These are phyloP conservation scores for Timema podura DNA, from an alignment of 2,888 invertebrate species.

Conservation along the genomic window DNA sequence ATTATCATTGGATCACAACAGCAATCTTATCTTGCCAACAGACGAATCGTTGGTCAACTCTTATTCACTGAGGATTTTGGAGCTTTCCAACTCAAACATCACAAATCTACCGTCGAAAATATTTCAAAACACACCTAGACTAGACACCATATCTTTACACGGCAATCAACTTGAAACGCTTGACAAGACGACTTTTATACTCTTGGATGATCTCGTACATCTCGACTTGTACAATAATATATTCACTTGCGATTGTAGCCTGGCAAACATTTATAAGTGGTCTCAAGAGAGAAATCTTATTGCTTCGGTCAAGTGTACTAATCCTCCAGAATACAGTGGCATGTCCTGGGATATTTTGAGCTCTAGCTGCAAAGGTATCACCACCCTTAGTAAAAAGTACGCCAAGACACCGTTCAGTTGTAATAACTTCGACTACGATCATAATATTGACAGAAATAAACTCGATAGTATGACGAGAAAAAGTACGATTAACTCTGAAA, in stretches of 20 bases:
- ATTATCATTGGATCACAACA: background rate
- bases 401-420: too few species aligned
- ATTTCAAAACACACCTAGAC: background rate
- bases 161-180: background rate
- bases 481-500: too few species aligned
- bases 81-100: background rate
- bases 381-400: too few species aligned
- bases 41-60: background rate
- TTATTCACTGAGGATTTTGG: background rate
- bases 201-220: background rate
- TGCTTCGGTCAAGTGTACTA: too few species aligned
- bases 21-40: slow-evolving; percentile 1
- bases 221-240: slow-evolving; percentile 3
- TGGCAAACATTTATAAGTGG: background rate
- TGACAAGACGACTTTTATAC: background rate
- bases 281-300: too few species aligned
- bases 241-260: background rate
- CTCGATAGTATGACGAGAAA: too few species aligned
- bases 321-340: too few species aligned
- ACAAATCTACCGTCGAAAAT: background rate
- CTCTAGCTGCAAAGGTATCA: too few species aligned
- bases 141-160: background rate
- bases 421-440: too few species aligned
- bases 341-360: too few species aligned
- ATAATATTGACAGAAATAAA: too few species aligned